These are phyloP conservation scores for Phenganax subtilis DNA, from an alignment of 92 coral and sea anemone species.

Conservation along the genomic window DNA sequence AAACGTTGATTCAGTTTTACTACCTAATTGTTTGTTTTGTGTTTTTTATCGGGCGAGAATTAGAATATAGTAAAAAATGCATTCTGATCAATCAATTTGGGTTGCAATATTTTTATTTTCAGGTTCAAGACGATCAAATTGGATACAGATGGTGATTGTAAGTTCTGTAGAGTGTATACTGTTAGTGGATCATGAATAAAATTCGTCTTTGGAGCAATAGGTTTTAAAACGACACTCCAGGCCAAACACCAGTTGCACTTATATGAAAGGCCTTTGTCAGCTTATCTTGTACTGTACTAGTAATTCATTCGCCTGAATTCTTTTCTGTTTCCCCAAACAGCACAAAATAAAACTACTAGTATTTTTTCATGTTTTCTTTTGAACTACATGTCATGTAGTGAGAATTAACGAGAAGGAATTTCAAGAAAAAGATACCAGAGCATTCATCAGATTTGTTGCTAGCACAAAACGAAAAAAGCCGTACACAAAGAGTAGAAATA, in stretches of 20 bases:
- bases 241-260: no score
- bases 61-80: no score
- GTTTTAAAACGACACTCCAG: no score
- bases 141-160: constrained; percentile 72
- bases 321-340: no score
- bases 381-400: constrained; percentile 33
- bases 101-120: neutral
- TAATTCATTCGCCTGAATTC: neutral
- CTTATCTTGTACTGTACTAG: neutral
- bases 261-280: neutral
- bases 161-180: neutral
- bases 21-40: no score
- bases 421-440: constrained; percentile 51
- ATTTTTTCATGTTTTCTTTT: neutral
- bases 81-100: no score
- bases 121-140: constrained; percentile 56
- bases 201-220: no score
- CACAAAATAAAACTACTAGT: no score
- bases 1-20: no score
- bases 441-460: constrained; percentile 58
- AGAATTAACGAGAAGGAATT: constrained; percentile 58
- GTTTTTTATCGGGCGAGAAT: no score
- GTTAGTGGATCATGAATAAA: no score
- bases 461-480: constrained; percentile 57
- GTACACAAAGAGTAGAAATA: constrained; percentile 79